Percentiles rank a stretch among this genome's conserved stretches.
Conservation (phyloP, 2,888 invertebrate species). For the Norana najaformis region DNA sequence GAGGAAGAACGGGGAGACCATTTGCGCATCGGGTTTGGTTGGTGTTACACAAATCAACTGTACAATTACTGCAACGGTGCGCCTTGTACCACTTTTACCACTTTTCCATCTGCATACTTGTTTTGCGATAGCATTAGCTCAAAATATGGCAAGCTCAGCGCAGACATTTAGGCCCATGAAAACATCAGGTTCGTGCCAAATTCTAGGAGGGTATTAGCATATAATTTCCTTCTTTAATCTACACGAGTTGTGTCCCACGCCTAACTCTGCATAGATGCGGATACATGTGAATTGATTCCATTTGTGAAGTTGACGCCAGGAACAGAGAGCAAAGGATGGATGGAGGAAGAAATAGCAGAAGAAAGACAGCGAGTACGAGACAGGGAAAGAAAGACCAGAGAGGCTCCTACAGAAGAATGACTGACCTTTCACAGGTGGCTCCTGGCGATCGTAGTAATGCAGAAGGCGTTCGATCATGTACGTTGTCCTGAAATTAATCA, state of each 20-base stretch:
- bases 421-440: neutral
- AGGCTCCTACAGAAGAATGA: too few species aligned
- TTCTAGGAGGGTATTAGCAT: neutral
- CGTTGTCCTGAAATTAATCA: slow-evolving; percentile 5
- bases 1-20: too few species aligned
- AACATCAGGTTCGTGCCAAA: neutral
- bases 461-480: slow-evolving; percentile 17
- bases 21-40: too few species aligned
- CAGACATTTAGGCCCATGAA: too few species aligned
- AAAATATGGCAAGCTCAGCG: too few species aligned
- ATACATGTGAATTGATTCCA: neutral
- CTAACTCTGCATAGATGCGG: neutral
- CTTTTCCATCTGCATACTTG: too few species aligned
- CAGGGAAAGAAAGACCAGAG: neutral
- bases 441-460: slow-evolving; percentile 6
- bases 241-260: too few species aligned
- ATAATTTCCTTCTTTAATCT: neutral
- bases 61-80: too few species aligned
- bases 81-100: too few species aligned
- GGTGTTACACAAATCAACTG: too few species aligned
- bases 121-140: too few species aligned
- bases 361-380: neutral
- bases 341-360: neutral
- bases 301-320: neutral
- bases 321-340: neutral